These are phyloP conservation scores for Halcyon smyrnensis DNA, from an alignment of 2,797 vertebrate species.

Conservation along the genomic window DNA sequence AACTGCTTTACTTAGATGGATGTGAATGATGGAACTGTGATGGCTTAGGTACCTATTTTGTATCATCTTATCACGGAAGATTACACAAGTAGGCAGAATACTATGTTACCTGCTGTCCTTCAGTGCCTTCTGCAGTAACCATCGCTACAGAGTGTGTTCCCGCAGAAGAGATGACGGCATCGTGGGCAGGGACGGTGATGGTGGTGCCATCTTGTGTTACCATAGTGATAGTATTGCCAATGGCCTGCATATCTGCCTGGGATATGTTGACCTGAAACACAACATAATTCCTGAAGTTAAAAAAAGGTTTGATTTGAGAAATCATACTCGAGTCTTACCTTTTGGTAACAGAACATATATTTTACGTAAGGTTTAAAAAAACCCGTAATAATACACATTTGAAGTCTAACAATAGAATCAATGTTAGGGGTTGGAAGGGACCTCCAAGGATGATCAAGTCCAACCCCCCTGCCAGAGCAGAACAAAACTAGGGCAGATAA, in stretches of 20 bases:
- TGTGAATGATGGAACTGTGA: neutral
- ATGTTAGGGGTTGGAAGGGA: too few species aligned
- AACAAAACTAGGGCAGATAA: too few species aligned
- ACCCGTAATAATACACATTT: neutral
- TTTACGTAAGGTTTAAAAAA: neutral
- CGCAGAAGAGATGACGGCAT: constrained; percentile 89
- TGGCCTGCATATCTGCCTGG: constrained; percentile 93
- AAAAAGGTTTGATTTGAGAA: neutral
- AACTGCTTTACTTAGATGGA: neutral
- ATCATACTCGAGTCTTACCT: neutral
- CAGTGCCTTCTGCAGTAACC: constrained; percentile 92
- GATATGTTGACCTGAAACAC: constrained; percentile 92
- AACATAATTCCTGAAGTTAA: constrained; percentile 18
- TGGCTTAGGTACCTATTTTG: neutral
- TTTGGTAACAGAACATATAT: neutral
- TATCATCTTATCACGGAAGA: neutral
- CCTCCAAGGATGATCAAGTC: too few species aligned
- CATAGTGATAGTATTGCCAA: constrained; percentile 97
- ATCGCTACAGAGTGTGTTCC: constrained; percentile 92
- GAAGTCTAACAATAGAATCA: neutral
- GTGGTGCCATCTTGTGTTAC: constrained; percentile 98
- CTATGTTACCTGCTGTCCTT: constrained; percentile 89
- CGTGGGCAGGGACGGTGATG: constrained; percentile 95
- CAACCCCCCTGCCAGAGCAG: too few species aligned
- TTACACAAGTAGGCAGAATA: neutral